Evolutionary conservation across 2,113 vertebrate species (phyloP).

Genomic region (Delphinapterus leucas): DNA sequence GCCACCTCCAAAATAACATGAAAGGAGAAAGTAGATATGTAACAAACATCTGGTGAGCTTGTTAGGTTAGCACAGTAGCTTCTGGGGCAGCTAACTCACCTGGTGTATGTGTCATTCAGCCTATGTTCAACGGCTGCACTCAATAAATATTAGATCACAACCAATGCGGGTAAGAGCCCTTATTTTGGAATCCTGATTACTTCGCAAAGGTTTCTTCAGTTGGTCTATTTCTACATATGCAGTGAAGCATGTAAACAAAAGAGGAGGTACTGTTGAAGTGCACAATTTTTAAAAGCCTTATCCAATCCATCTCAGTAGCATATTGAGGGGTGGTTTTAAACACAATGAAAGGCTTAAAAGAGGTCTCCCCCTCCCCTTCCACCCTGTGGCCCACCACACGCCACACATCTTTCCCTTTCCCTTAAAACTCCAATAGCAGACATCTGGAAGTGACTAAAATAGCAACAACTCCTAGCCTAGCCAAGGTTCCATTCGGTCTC

Average conservation of each 20-base stretch:
- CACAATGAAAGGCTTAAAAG: neutral
- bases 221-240: neutral
- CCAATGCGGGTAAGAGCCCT: neutral
- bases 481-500: conserved; percentile 18
- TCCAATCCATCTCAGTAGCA: neutral
- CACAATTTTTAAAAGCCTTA: neutral
- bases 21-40: neutral
- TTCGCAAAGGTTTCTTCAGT: neutral
- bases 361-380: neutral
- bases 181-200: neutral
- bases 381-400: neutral
- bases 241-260: neutral
- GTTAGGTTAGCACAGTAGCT: conserved; percentile 10
- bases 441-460: conserved; percentile 53
- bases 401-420: neutral
- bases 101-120: neutral
- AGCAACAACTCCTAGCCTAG: conserved; percentile 12
- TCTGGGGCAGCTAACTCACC: neutral
- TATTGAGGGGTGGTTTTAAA: neutral
- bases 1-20: neutral
- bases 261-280: neutral
- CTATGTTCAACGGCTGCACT: conserved; percentile 12
- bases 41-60: conserved; percentile 23
- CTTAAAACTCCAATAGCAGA: neutral
- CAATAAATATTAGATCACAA: conserved; percentile 52